Percentiles rank a stretch among this genome's conserved stretches.
Conservation (phyloP, 2,797 vertebrate species). For the Phaenicophaeus curvirostris region DNA sequence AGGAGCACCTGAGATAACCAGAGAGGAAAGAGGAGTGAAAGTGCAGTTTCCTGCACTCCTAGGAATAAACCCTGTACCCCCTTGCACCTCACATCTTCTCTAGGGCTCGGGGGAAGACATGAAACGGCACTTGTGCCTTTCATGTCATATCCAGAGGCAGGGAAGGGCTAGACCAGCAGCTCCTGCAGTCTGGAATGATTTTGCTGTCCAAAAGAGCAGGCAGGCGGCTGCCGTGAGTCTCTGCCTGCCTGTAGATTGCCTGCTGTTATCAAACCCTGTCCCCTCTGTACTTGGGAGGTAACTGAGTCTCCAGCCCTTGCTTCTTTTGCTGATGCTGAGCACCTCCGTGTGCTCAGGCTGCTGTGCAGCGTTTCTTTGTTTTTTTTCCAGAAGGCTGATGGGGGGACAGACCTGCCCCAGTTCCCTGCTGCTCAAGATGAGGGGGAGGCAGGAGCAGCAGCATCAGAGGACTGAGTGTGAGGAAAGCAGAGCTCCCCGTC, state of each 20-base stretch:
- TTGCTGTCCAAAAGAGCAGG: not conserved
- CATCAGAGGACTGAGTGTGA: not conserved
- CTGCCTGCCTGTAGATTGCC: not conserved
- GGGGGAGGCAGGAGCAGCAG: not conserved
- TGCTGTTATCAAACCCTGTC: not conserved
- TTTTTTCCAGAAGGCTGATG: not conserved
- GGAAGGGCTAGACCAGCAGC: not conserved
- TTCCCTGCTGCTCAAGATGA: not conserved
- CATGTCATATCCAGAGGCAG: not conserved
- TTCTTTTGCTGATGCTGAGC: not conserved
- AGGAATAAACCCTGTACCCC: not conserved
- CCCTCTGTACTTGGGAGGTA: not conserved
- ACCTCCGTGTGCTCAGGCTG: not conserved
- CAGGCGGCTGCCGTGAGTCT: not conserved
- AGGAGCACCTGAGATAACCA: slow-evolving; percentile 30
- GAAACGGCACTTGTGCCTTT: not conserved
- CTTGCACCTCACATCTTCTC: not conserved
- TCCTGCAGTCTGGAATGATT: not conserved
- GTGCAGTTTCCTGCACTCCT: not conserved
- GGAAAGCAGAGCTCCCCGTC: not conserved
- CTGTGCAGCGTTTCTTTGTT: not conserved
- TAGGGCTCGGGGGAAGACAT: not conserved
- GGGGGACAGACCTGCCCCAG: not conserved
- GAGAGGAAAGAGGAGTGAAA: not conserved
- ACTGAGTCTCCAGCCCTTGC: not conserved